Conservation (phyloP, 2,888 invertebrate species). For the Netelia virgata region DNA sequence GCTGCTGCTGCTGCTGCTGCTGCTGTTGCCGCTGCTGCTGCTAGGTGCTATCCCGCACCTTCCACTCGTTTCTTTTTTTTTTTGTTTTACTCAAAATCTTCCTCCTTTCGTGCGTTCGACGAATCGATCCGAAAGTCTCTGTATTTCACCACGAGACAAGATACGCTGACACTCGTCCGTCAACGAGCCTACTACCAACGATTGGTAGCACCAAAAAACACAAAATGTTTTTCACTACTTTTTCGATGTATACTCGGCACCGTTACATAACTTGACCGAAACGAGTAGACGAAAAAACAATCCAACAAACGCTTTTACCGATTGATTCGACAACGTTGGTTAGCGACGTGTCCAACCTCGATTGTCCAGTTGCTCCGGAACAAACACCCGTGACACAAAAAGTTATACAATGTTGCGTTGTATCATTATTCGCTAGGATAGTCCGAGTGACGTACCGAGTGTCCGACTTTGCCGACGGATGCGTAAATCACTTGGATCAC, state of each 20-base stretch:
- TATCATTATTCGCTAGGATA: not conserved
- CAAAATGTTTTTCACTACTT: not conserved
- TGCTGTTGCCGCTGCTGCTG: no score
- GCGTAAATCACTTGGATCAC: not conserved
- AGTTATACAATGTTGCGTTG: no score
- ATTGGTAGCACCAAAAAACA: not conserved
- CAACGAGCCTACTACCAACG: not conserved
- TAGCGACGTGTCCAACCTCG: not conserved
- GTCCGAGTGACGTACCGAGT: constrained; percentile 12
- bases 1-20: no score
- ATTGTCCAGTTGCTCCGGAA: not conserved
- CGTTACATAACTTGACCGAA: not conserved
- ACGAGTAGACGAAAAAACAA: not conserved
- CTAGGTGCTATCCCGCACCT: constrained; percentile 34
- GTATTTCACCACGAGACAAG: no score
- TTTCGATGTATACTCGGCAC: not conserved
- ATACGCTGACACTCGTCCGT: not conserved
- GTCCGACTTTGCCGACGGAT: constrained; percentile 38
- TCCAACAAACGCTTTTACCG: not conserved
- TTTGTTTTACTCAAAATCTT: not conserved
- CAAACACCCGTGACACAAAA: not conserved
- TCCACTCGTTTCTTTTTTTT: constrained; percentile 4
- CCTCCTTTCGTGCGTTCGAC: not conserved
- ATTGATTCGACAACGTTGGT: not conserved
- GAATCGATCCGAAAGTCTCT: not conserved